Evolutionary conservation across 92 coral and sea anemone genomes (phyloP).

Genomic region (Zoanthus sansibaricus): DNA sequence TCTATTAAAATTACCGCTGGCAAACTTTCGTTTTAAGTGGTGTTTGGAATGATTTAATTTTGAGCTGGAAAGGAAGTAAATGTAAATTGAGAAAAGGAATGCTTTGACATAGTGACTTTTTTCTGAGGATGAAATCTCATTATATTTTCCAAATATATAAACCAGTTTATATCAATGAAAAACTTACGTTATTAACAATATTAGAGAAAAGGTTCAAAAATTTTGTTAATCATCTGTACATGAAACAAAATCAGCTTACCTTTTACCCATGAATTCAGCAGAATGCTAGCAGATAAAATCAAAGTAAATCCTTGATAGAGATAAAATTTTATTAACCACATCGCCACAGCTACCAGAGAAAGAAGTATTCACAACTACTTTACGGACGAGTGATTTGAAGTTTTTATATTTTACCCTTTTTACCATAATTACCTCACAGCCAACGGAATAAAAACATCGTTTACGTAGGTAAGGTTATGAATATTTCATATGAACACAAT

Average conservation of each 20-base stretch:
- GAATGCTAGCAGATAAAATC: background rate
- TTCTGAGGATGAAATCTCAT: no score
- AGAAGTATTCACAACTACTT: background rate
- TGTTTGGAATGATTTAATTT: no score
- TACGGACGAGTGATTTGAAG: background rate
- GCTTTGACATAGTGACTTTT: no score
- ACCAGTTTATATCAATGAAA: no score
- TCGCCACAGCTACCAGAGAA: background rate
- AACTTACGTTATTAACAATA: background rate
- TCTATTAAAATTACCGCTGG: no score
- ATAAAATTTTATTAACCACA: background rate
- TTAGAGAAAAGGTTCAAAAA: background rate
- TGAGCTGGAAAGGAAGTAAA: no score
- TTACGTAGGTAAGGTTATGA: constrained; percentile 33
- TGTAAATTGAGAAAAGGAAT: no score
- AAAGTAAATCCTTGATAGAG: background rate
- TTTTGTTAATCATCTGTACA: background rate
- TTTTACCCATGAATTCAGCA: background rate
- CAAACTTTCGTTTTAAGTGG: no score
- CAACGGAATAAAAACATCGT: background rate
- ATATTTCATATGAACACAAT: constrained; percentile 2
- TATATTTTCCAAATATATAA: no score
- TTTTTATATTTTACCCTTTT: background rate
- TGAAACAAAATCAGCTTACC: background rate
- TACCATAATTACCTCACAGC: background rate